phyloP scores from a whole-genome alignment of 2,113 vertebrate species.

The Coracopsis vasa region DNA sequence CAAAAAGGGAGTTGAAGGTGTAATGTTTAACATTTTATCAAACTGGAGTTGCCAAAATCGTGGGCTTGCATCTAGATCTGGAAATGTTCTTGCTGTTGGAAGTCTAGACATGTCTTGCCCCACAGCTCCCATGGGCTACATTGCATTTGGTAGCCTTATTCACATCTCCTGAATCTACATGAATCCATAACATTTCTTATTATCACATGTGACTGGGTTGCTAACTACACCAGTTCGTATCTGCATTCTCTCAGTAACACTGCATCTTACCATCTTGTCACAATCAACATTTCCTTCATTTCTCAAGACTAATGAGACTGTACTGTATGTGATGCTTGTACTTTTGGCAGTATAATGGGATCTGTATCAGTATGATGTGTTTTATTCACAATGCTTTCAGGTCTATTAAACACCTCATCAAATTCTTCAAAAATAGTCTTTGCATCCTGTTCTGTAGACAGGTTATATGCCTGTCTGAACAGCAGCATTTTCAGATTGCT shows the following conservation, averaged over 20 bases:
- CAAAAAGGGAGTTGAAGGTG: neutral
- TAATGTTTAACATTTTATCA: neutral
- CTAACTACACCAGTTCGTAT: neutral
- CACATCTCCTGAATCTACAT: conserved; percentile 1
- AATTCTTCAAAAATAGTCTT: conserved; percentile 60
- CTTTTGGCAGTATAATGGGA: conserved; percentile 55
- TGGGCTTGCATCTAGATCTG: neutral
- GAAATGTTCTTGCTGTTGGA: conserved; percentile 26
- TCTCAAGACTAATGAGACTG: conserved; percentile 45
- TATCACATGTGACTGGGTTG: neutral
- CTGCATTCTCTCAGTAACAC: neutral
- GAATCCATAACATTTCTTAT: neutral
- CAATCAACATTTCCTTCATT: conserved; percentile 37
- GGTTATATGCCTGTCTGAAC: conserved; percentile 36
- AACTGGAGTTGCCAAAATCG: neutral
- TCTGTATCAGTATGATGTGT: conserved; percentile 62
- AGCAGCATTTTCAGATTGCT: conserved; percentile 17
- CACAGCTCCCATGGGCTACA: neutral
- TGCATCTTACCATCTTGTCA: conserved; percentile 34
- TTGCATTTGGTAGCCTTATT: conserved; percentile 40
- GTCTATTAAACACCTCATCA: conserved; percentile 69
- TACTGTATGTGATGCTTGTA: conserved; percentile 22
- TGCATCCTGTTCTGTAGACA: conserved; percentile 59
- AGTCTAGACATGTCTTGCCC: conserved; percentile 22
- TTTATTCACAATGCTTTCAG: conserved; percentile 62